Percentiles rank a stretch among this genome's conserved stretches.
phyloP scores from a whole-genome alignment of 2,888 invertebrate species.

The Adelphocoris suturalis region DNA sequence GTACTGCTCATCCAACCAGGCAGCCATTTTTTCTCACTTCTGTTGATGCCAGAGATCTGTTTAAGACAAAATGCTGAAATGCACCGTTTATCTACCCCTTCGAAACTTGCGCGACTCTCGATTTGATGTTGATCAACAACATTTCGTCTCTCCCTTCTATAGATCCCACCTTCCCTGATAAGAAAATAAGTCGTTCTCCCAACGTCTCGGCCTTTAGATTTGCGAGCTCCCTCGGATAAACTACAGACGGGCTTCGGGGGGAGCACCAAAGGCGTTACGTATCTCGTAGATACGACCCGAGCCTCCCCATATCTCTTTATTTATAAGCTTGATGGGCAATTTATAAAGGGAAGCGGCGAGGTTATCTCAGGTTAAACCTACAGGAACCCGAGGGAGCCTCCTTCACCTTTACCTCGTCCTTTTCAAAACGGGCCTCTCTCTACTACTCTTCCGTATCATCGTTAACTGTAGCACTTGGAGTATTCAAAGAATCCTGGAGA shows the following conservation, averaged over 20 bases:
- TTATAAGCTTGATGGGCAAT: conserved; percentile 47
- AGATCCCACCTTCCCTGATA: neutral
- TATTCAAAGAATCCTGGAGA: conserved; percentile 5
- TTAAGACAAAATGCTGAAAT: no score
- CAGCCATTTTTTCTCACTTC: no score
- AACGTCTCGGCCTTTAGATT: neutral
- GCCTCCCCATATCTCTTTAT: conserved; percentile 22
- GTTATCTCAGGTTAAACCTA: conserved; percentile 46
- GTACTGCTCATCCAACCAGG: no score
- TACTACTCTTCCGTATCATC: conserved; percentile 7
- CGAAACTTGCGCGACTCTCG: no score
- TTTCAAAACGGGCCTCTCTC: conserved; percentile 30
- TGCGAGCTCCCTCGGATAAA: neutral
- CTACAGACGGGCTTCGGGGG: neutral
- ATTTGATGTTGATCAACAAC: no score
- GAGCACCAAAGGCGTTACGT: neutral
- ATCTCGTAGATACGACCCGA: conserved; percentile 10
- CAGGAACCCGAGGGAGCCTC: neutral
- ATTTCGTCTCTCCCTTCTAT: no score
- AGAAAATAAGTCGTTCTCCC: neutral
- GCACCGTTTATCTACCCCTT: no score
- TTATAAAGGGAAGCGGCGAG: conserved; percentile 26
- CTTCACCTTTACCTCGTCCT: neutral
- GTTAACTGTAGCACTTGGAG: conserved; percentile 25
- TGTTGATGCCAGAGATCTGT: no score